Evolutionary conservation across 2,888 invertebrate species (phyloP).

Genomic region (Psylliodes chrysocephalus): DNA sequence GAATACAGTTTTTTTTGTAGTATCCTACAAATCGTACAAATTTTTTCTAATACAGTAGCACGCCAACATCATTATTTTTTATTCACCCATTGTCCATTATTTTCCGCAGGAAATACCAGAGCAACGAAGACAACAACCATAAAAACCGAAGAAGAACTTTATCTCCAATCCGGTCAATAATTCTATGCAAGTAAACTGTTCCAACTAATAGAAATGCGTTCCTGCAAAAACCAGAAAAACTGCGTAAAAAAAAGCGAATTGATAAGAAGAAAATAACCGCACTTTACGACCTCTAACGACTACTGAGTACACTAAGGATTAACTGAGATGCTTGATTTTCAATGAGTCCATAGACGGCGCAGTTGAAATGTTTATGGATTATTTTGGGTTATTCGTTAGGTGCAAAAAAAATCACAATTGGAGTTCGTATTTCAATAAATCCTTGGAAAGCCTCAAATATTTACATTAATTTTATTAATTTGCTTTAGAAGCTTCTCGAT

Average conservation of each 20-base stretch:
- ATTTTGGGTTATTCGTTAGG: no score
- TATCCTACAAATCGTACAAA: no score
- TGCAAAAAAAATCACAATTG: no score
- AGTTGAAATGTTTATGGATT: no score
- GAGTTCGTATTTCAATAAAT: no score
- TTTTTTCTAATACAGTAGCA: background rate
- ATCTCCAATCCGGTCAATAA: conserved; percentile 20
- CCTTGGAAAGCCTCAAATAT: no score
- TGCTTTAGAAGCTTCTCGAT: no score
- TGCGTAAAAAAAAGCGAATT: conserved; percentile 6
- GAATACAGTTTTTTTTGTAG: no score
- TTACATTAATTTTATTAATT: no score
- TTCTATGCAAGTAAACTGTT: conserved; percentile 26
- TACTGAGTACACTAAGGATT: conserved; percentile 2
- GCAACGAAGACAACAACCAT: background rate
- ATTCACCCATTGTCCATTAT: background rate
- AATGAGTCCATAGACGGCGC: background rate
- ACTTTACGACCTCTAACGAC: conserved; percentile 19
- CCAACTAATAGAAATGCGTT: conserved; percentile 23
- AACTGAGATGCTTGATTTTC: background rate
- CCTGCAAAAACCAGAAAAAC: conserved; percentile 14
- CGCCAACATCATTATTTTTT: background rate
- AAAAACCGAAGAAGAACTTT: conserved; percentile 10
- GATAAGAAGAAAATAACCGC: conserved; percentile 19
- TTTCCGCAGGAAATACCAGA: conserved; percentile 24